Conservation (phyloP, 2,888 invertebrate genomes). For the Lasioglossum leucozonium region DNA sequence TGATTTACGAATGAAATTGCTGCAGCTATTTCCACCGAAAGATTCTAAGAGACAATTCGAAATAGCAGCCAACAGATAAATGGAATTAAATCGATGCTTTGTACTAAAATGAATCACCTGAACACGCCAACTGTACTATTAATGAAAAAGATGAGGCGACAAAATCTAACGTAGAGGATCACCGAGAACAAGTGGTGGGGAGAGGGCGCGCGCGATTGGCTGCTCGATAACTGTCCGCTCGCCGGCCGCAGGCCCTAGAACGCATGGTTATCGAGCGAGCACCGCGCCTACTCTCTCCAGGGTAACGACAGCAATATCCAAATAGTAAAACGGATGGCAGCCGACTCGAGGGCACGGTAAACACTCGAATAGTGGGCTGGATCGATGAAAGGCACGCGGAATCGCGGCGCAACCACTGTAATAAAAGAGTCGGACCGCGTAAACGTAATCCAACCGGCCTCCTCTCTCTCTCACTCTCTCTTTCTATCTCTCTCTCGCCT, state of each 20-base stretch:
- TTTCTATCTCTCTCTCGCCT: too few species aligned
- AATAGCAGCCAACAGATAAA: background rate
- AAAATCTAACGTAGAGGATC: background rate
- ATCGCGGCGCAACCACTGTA: constrained; percentile 44
- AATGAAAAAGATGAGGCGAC: too few species aligned
- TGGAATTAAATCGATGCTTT: background rate
- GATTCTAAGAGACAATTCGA: background rate
- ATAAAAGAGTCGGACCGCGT: constrained; percentile 62
- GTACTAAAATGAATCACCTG: background rate
- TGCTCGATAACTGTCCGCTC: background rate
- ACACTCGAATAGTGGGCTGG: constrained; percentile 71
- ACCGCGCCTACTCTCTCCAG: constrained; percentile 15
- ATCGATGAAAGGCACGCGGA: constrained; percentile 68
- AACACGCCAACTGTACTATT: background rate
- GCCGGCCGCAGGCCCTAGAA: background rate
- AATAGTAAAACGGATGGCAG: constrained; percentile 69
- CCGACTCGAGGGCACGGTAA: constrained; percentile 76
- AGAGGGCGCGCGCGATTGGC: constrained; percentile 1
- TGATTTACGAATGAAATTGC: too few species aligned
- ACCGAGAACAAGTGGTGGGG: background rate
- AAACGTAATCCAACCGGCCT: constrained; percentile 40
- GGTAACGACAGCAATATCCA: constrained; percentile 71
- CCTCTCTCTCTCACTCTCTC: background rate
- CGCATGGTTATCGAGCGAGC: background rate
- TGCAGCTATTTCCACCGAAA: background rate